Conservation (phyloP, 2,888 invertebrate genomes). For the Adelognathus sp. region DNA sequence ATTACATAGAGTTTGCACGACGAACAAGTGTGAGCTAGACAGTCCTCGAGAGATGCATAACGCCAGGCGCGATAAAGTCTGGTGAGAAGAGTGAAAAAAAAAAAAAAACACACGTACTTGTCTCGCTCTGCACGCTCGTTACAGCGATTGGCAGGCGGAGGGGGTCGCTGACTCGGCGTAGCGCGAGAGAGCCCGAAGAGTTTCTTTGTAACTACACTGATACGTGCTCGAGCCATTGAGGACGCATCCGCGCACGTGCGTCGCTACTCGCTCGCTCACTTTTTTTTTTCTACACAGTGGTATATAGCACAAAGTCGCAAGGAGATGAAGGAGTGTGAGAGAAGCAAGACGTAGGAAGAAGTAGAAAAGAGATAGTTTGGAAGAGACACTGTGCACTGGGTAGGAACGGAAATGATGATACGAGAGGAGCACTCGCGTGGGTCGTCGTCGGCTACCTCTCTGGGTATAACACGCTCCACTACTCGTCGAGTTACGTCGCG, state of each 20-base stretch:
- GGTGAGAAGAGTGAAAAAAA: not conserved
- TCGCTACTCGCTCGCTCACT: not conserved
- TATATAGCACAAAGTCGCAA: slow-evolving; percentile 4
- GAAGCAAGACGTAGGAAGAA: slow-evolving; percentile 9
- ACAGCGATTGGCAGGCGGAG: not conserved
- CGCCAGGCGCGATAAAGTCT: not conserved
- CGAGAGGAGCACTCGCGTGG: slow-evolving; percentile 7
- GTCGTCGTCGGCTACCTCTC: not conserved
- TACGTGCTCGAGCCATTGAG: slow-evolving; percentile 48
- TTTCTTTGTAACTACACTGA: slow-evolving; percentile 46
- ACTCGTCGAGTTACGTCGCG: not conserved
- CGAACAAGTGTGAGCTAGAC: not conserved
- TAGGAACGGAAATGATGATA: slow-evolving; percentile 48
- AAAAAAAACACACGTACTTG: not conserved
- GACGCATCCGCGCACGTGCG: slow-evolving; percentile 59
- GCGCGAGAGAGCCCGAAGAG: slow-evolving; percentile 1
- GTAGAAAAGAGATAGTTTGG: slow-evolving; percentile 11
- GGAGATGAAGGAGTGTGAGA: not conserved
- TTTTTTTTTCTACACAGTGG: not conserved
- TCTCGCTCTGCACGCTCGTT: not conserved
- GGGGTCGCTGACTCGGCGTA: slow-evolving; percentile 20
- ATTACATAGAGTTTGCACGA: too few relatives aligned
- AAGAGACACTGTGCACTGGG: not conserved
- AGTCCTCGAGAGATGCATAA: not conserved
- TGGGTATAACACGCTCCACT: slow-evolving; percentile 1